Evolutionary conservation across 2,888 invertebrate species (phyloP).

Genomic region (Sarcophaga rosellei): DNA sequence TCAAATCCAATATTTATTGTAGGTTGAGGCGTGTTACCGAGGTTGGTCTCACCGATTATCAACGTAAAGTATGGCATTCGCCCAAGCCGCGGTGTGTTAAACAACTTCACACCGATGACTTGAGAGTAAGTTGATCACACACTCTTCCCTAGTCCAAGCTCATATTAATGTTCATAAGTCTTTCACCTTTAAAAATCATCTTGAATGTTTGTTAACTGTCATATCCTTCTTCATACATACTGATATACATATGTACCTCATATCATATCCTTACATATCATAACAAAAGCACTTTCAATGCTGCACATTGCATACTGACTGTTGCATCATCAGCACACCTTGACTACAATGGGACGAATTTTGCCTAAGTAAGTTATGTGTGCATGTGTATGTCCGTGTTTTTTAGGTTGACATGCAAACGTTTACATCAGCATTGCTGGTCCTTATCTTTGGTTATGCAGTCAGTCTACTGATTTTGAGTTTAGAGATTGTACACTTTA

Average conservation of each 20-base stretch:
- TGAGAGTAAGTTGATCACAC: slow-evolving; percentile 74
- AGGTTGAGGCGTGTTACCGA: slow-evolving; percentile 84
- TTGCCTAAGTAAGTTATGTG: background rate
- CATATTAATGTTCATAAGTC: background rate
- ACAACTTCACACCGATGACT: slow-evolving; percentile 78
- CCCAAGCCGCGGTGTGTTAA: slow-evolving; percentile 84
- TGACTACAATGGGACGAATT: background rate
- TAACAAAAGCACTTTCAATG: too few relatives aligned
- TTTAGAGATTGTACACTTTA: slow-evolving; percentile 75
- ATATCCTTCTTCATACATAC: background rate
- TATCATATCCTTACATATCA: background rate
- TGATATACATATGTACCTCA: slow-evolving; percentile 2
- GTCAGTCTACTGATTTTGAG: slow-evolving; percentile 76
- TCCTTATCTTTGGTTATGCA: slow-evolving; percentile 82
- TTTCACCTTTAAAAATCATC: too few relatives aligned
- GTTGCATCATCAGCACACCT: background rate
- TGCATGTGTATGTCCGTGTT: background rate
- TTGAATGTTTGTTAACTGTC: too few relatives aligned
- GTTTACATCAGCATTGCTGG: slow-evolving; percentile 83
- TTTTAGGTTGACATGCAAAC: slow-evolving; percentile 83
- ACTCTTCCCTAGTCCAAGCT: background rate
- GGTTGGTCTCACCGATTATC: slow-evolving; percentile 84
- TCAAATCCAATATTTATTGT: background rate
- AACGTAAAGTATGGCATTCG: slow-evolving; percentile 84
- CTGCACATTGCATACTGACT: too few relatives aligned